Base-by-base conservation (phyloP, 2,888 invertebrate species). In the Drosophila trichaetosa region DNA sequence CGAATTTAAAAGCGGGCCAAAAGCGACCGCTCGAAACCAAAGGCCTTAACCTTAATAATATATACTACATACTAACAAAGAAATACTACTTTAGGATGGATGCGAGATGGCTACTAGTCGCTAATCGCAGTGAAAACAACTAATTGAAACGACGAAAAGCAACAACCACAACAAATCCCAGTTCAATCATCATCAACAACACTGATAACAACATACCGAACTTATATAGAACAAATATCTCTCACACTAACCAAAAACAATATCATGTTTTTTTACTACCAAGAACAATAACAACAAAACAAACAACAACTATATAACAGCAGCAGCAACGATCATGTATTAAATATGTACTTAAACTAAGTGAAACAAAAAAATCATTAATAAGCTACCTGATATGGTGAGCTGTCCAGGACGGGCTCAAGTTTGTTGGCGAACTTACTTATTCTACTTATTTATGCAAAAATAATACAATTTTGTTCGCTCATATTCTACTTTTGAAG, bases 1-100 rank as follows among this genome's bases (percentile, higher is more conserved):
- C 89, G 90, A 90, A 87, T 87, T 87, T 87, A 87, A 82, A 82
- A 74, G 81, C 87, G 90, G 90, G 89, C 63, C 76, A 70, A 63
- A 65, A 69, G 33, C 42, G 77, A 73, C 80, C 87, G 86, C 86
- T 83, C 73, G 90, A 78, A 86, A 86, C 85, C 87, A 85, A 85
- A 88, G 85, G 85, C 85, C 85, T 86, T 86, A 86, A 85, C 82
- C 71, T 72, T 79, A 80, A 86, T 76, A 83, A 88, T 85, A 89
- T 85, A 84, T 70, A 62, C 67, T 72, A 78, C 48, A 72, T 74
- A 80, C 86, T 76, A 73, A 82, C 75, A 70, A 62, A 70, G 62
- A 69, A 76, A 73, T 38, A 79, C 61, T 82, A 87, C 70, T 89
- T 85, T 86, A 89, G 86, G 69, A 77, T 53, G 71, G 65, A 80